phyloP scores from a whole-genome alignment of 1,140 invertebrate species.

The Aphelenchoides fujianensis region DNA sequence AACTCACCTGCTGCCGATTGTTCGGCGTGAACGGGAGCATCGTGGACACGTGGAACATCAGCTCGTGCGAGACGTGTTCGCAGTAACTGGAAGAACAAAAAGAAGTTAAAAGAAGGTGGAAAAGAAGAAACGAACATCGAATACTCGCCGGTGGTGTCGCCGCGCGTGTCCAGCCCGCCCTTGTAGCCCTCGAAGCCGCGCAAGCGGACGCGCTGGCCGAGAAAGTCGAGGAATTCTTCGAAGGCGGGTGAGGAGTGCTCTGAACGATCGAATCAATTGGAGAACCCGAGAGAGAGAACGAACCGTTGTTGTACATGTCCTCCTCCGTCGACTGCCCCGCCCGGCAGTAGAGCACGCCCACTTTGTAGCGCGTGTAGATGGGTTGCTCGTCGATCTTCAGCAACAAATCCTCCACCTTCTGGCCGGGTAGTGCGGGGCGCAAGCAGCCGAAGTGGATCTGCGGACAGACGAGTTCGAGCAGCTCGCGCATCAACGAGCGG shows the following conservation, averaged over 20 bases:
- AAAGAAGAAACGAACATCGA: too few species aligned
- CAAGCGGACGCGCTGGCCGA: constrained; percentile 79
- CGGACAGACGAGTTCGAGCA: constrained; percentile 81
- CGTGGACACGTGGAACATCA: constrained; percentile 91
- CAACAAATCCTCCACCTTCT: constrained; percentile 79
- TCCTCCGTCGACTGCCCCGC: constrained; percentile 87
- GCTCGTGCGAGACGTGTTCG: constrained; percentile 67
- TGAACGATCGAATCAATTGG: constrained; percentile 31
- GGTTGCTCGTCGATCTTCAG: constrained; percentile 90
- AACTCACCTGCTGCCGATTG: constrained; percentile 76
- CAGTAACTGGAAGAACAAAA: constrained; percentile 72
- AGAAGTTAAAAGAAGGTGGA: not conserved
- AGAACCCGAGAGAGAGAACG: constrained; percentile 48
- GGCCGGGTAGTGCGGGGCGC: constrained; percentile 71
- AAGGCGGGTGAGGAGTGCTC: constrained; percentile 72
- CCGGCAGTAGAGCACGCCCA: constrained; percentile 88
- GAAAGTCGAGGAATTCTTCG: constrained; percentile 80
- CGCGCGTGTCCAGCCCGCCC: constrained; percentile 83
- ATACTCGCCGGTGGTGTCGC: constrained; percentile 58
- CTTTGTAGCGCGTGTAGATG: constrained; percentile 76
- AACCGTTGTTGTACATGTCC: constrained; percentile 98
- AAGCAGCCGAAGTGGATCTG: constrained; percentile 77
- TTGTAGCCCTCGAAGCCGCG: constrained; percentile 87
- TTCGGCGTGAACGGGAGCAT: constrained; percentile 86
- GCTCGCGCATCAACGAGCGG: constrained; percentile 66